Conservation (phyloP, 2,113 vertebrate species). For the Chaenogobius annularis region DNA sequence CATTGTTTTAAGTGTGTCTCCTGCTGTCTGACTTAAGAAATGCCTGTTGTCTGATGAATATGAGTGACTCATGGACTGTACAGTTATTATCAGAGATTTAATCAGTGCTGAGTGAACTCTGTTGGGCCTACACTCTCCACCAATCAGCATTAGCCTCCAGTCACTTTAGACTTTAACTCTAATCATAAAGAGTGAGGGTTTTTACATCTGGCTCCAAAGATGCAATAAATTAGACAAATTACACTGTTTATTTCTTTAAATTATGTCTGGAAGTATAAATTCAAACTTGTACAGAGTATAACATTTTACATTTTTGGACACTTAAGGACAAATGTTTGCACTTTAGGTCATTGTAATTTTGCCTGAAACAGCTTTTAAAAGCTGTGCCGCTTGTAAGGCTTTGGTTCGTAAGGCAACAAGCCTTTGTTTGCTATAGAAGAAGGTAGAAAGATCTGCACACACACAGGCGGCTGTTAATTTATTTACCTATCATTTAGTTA, state of each 20-base stretch:
- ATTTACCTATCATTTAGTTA: background rate
- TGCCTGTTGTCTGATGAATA: conserved; percentile 57
- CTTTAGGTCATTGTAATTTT: conserved; percentile 23
- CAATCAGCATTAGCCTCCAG: conserved; percentile 60
- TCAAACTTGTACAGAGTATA: background rate
- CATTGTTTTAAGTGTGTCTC: conserved; percentile 43
- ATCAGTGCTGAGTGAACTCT: conserved; percentile 63
- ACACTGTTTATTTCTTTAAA: conserved; percentile 1
- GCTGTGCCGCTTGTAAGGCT: conserved; percentile 23
- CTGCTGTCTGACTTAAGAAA: conserved; percentile 55
- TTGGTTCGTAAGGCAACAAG: too few relatives aligned
- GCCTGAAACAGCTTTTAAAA: conserved; percentile 33
- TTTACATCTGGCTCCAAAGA: conserved; percentile 17
- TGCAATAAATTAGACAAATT: conserved; percentile 12
- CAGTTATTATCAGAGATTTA: conserved; percentile 61
- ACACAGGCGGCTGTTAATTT: background rate
- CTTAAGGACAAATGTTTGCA: background rate
- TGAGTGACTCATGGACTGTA: conserved; percentile 50
- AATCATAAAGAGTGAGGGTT: conserved; percentile 21
- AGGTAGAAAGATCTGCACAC: background rate
- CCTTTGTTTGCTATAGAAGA: background rate
- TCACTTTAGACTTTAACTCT: conserved; percentile 21
- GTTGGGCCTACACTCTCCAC: conserved; percentile 30
- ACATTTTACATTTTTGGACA: background rate
- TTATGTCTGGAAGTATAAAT: background rate